Base-by-base conservation (phyloP, 1,140 invertebrate species). In the Amphibalanus amphitrite region DNA sequence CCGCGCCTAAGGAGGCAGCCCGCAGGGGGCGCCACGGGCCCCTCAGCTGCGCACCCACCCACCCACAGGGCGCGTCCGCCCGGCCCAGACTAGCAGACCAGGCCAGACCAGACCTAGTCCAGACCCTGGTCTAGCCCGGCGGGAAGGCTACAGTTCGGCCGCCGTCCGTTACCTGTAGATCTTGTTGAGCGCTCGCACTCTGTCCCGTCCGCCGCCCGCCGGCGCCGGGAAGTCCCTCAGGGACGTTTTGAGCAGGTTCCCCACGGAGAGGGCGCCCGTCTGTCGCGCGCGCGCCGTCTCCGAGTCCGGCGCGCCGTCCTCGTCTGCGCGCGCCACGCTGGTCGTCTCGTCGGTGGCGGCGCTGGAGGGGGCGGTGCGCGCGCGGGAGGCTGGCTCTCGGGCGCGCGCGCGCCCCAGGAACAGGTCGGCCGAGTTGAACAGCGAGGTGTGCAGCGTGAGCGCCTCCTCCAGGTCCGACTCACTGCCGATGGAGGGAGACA, bases 391-490 rank as follows among this genome's bases (percentile, higher is more conserved):
- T 20, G 47, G 47, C 47, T 59, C 47, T 1, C 47, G 47, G 10
- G 6, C 47, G 25, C 67, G 68, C n/a, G 72, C 67, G 20, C 73
- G 65, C 65, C 85, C 86, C 67, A 87, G 78, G 75, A 86, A 86
- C 75, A 86, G 84, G 74, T 85, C 84, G 29, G 86, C 85, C 71
- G 85, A 87, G 72, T 86, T 86, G 77, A 86, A 86, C 28, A 86
- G 78, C 69, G 83, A 82, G 25, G 86, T 86, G 78, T 87, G 86
- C 6, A 86, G 79, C 59, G 85, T 84, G 30, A 88, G 74, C 25
- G 87, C 82, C 74, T 86, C 85, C 74, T 87, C 86, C 67, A 88
- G 79, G 75, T 88, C 86, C 71, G 81, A 82, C 74, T 87, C 86
- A 74, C 85, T 87, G 76, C 70, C n/a, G n/a, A n/a, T n/a, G n/a